Conservation (phyloP, 2,113 vertebrate species). For the Microcebus tavaratra region DNA sequence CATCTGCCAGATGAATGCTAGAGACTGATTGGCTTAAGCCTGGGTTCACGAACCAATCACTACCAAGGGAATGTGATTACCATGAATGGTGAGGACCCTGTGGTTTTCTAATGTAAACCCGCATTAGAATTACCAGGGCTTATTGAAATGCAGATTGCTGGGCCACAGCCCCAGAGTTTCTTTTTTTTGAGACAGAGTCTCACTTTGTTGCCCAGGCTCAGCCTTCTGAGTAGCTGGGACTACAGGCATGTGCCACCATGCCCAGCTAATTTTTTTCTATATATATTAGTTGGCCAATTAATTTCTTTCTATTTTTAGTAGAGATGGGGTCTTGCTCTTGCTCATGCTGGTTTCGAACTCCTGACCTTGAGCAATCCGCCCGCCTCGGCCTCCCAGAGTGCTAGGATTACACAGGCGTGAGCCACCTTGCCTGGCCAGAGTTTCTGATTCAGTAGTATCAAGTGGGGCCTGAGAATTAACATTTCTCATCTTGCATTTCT, state of each 20-base stretch:
- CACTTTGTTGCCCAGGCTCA: too few relatives aligned
- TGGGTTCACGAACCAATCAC: background rate
- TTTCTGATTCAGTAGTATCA: conserved; percentile 1
- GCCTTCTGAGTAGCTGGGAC: too few relatives aligned
- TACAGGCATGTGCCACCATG: too few relatives aligned
- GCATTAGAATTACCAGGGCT: background rate
- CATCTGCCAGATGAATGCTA: background rate
- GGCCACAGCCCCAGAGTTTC: background rate
- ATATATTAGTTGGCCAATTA: too few relatives aligned
- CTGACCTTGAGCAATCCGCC: too few relatives aligned
- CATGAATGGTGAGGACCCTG: background rate
- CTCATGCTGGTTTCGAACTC: too few relatives aligned
- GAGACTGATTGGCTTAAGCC: background rate
- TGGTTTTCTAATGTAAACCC: conserved; percentile 29
- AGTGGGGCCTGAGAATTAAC: background rate
- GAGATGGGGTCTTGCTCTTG: too few relatives aligned
- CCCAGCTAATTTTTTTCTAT: too few relatives aligned
- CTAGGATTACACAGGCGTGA: too few relatives aligned
- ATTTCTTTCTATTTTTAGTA: too few relatives aligned
- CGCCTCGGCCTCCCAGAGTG: too few relatives aligned
- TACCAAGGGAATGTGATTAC: background rate
- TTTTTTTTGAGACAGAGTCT: background rate
- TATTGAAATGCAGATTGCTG: conserved; percentile 1
- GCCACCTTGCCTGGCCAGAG: background rate
- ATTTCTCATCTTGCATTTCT: background rate